phyloP scores from a whole-genome alignment of 2,888 invertebrate species.

The Thecophora atra region DNA sequence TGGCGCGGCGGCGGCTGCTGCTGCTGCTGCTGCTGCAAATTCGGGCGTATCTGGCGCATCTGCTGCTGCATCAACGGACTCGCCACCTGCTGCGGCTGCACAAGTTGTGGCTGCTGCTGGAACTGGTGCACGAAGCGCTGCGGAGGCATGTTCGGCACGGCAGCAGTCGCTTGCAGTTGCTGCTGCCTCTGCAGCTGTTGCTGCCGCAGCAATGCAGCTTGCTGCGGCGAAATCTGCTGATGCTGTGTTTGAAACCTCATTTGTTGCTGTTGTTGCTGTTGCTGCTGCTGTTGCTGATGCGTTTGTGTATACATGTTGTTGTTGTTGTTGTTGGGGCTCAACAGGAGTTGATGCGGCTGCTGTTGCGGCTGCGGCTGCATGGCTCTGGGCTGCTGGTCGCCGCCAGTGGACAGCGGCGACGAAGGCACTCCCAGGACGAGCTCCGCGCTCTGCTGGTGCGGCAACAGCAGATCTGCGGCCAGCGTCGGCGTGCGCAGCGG shows the following conservation, averaged over 20 bases:
- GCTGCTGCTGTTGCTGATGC: constrained; percentile 42
- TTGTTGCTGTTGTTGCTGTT: constrained; percentile 47
- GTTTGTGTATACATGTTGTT: constrained; percentile 51
- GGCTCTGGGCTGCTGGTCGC: constrained; percentile 48
- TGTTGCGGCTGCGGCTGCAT: constrained; percentile 52
- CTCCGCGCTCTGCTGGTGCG: constrained; percentile 43
- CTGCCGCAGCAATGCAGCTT: constrained; percentile 47
- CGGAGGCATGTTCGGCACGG: constrained; percentile 30
- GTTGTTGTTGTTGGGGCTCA: constrained; percentile 55
- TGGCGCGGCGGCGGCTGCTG: constrained; percentile 48
- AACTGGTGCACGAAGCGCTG: constrained; percentile 40
- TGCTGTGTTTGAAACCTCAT: constrained; percentile 47
- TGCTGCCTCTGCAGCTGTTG: constrained; percentile 51
- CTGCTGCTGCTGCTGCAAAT: constrained; percentile 45
- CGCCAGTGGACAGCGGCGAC: constrained; percentile 52
- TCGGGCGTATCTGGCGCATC: constrained; percentile 37
- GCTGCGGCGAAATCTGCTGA: constrained; percentile 53
- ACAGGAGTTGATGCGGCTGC: constrained; percentile 51
- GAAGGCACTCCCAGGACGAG: constrained; percentile 56
- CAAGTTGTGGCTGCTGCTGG: constrained; percentile 37
- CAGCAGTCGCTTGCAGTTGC: constrained; percentile 41
- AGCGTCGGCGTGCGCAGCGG: constrained; percentile 57
- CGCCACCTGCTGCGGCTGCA: constrained; percentile 40
- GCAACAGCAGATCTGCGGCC: constrained; percentile 52
- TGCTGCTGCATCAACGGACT: constrained; percentile 44